Percentiles rank a stretch among this genome's conserved stretches.
phyloP scores from a whole-genome alignment of 2,888 invertebrate species.

The Spicauda simplicius region DNA sequence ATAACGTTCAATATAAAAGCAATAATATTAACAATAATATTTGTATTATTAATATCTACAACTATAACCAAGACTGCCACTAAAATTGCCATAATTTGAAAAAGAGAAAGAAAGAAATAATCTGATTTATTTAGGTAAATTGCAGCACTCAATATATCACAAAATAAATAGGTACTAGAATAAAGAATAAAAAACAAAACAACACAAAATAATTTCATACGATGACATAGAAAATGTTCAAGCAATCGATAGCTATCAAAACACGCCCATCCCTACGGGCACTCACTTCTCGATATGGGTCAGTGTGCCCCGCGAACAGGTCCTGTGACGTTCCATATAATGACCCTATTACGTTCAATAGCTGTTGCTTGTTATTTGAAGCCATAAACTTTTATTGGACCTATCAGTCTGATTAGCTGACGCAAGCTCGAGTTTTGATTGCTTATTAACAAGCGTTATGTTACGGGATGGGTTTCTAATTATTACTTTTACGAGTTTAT shows the following conservation, averaged over 20 bases:
- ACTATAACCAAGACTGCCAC: not conserved
- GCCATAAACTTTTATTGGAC: slow-evolving; percentile 24
- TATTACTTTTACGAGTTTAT: not conserved
- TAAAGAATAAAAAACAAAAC: too few species aligned
- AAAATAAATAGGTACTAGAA: too few species aligned
- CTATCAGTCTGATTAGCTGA: slow-evolving; percentile 15
- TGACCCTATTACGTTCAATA: slow-evolving; percentile 40
- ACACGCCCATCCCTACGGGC: slow-evolving; percentile 32
- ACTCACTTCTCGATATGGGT: slow-evolving; percentile 60
- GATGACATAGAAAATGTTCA: not conserved
- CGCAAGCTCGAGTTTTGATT: slow-evolving; percentile 7
- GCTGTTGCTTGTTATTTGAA: slow-evolving; percentile 28
- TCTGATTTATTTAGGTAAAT: too few species aligned
- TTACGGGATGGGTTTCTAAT: not conserved
- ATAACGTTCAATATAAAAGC: too few species aligned
- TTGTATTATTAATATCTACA: too few species aligned
- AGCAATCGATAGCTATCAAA: slow-evolving; percentile 11
- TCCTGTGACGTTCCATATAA: slow-evolving; percentile 42
- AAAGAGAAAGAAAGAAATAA: too few species aligned
- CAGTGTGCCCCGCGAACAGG: slow-evolving; percentile 51
- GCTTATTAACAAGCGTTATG: slow-evolving; percentile 10
- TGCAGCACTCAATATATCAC: too few species aligned
- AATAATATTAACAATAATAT: too few species aligned
- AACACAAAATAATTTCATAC: too few species aligned
- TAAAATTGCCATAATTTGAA: not conserved